Evolutionary conservation across 2,888 invertebrate species (phyloP).

Genomic region (Osedax frankpressi): DNA sequence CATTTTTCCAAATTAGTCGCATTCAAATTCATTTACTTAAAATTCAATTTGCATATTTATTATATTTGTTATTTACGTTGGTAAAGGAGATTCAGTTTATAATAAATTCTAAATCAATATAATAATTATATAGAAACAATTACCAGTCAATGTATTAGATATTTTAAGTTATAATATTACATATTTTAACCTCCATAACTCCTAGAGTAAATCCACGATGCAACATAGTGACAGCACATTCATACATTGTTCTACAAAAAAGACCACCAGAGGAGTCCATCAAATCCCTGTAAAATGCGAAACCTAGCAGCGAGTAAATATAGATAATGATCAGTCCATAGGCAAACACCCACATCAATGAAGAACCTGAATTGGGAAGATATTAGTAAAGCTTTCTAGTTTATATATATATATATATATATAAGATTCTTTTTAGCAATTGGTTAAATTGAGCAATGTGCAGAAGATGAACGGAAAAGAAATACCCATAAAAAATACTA

Average conservation of each 20-base stretch:
- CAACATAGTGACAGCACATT: conserved; percentile 38
- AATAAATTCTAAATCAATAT: too few relatives aligned
- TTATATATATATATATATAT: too few relatives aligned
- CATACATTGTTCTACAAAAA: conserved; percentile 35
- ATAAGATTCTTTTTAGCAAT: conserved; percentile 40
- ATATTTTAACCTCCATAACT: conserved; percentile 34
- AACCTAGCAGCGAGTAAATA: conserved; percentile 37
- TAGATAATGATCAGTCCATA: conserved; percentile 37
- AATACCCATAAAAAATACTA: conserved; percentile 39
- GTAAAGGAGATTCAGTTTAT: too few relatives aligned
- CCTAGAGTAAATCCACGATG: conserved; percentile 38
- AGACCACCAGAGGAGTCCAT: conserved; percentile 27
- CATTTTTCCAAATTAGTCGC: too few relatives aligned
- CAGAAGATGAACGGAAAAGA: conserved; percentile 43
- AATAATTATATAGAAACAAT: too few relatives aligned
- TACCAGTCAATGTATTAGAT: too few relatives aligned
- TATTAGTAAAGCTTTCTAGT: not conserved
- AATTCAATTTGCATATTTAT: too few relatives aligned
- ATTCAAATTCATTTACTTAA: too few relatives aligned
- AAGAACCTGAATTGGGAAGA: conserved; percentile 29
- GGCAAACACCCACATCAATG: conserved; percentile 38
- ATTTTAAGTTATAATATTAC: too few relatives aligned
- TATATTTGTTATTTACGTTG: too few relatives aligned
- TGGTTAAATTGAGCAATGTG: conserved; percentile 43
- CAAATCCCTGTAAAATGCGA: conserved; percentile 35